Conservation (phyloP, 2,888 invertebrate species). For the Lottia scabra region DNA sequence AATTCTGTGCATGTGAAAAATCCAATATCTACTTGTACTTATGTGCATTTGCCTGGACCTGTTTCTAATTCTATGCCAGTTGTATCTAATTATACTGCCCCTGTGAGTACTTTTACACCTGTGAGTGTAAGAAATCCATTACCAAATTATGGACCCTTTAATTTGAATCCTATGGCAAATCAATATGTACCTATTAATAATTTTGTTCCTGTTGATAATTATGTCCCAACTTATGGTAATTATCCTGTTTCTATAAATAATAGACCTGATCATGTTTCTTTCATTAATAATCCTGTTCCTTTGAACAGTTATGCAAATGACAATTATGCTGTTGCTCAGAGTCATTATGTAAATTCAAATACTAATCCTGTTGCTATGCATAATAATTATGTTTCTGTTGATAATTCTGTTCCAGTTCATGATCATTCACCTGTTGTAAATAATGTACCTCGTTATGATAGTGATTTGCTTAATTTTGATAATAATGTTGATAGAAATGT, state of each 20-base stretch:
- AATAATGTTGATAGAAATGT: not conserved
- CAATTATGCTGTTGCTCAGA: not conserved
- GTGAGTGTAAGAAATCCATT: not conserved
- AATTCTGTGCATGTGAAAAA: too few relatives aligned
- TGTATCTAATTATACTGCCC: not conserved
- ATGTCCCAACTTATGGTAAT: not conserved
- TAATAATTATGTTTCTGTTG: not conserved
- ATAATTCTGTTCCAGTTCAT: not conserved
- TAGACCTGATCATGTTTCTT: not conserved
- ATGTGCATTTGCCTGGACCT: not conserved
- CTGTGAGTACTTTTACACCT: not conserved
- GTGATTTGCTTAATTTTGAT: not conserved
- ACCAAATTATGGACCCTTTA: not conserved
- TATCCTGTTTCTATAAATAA: not conserved
- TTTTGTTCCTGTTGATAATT: not conserved
- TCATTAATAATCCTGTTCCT: not conserved
- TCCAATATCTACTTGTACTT: too few relatives aligned
- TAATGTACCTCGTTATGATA: not conserved
- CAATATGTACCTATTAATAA: not conserved
- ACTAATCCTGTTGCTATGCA: not conserved
- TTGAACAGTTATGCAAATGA: not conserved
- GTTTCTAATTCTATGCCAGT: not conserved
- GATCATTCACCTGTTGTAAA: not conserved
- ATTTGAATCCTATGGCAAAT: too few relatives aligned
- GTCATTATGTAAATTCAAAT: not conserved